These are phyloP conservation scores for Leptopilina myrica DNA, from an alignment of 2,888 invertebrate genomes.

Conservation along the genomic window DNA sequence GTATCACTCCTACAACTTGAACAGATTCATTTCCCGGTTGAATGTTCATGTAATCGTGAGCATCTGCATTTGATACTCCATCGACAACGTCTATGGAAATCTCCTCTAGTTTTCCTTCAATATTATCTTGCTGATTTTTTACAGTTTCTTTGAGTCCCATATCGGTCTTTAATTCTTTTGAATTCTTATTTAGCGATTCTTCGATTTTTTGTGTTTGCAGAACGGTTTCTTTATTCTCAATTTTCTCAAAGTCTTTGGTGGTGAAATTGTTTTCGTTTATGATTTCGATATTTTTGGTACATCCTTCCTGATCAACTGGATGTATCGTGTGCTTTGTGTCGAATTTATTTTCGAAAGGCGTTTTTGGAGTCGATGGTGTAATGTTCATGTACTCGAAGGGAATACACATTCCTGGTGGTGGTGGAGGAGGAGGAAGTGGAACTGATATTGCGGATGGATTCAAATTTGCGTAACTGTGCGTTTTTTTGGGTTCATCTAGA, in stretches of 20 bases:
- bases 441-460: constrained; percentile 56
- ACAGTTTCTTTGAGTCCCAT: neutral
- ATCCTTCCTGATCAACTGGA: constrained; percentile 46
- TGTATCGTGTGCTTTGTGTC: constrained; percentile 42
- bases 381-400: constrained; percentile 68
- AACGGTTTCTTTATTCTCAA: constrained; percentile 35
- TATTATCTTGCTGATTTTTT: constrained; percentile 44
- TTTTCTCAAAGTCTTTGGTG: neutral
- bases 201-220: neutral
- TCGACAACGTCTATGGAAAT: constrained; percentile 38
- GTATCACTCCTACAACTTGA: constrained; percentile 57
- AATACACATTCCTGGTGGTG: constrained; percentile 70
- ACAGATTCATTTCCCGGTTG: constrained; percentile 56
- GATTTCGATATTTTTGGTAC: constrained; percentile 26
- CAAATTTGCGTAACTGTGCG: constrained; percentile 61
- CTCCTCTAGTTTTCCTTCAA: constrained; percentile 37
- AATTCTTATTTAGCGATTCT: neutral
- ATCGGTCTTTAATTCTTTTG: neutral
- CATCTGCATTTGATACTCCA: constrained; percentile 46
- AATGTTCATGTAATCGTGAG: constrained; percentile 71
- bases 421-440: constrained; percentile 55
- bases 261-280: constrained; percentile 22
- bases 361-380: constrained; percentile 35
- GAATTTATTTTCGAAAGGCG: neutral
- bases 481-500: constrained; percentile 49